Conservation (phyloP, 2,113 vertebrate genomes). For the Poeciliopsis occidentalis region DNA sequence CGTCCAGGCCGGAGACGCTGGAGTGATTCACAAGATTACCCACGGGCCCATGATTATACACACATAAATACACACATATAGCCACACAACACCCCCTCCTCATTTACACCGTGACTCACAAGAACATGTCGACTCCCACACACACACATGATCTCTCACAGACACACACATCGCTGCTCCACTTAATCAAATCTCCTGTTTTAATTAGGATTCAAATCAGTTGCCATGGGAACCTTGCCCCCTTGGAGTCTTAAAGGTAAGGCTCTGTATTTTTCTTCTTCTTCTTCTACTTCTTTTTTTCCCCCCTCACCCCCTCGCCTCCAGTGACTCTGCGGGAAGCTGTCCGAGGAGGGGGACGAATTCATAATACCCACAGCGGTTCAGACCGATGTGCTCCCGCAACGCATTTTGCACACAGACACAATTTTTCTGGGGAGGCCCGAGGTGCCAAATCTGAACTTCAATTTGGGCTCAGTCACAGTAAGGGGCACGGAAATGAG, state of each 20-base stretch:
- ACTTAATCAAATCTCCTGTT: slow-evolving; percentile 79
- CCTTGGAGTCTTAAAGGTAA: slow-evolving; percentile 66
- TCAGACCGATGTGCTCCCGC: slow-evolving; percentile 58
- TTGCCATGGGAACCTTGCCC: slow-evolving; percentile 77
- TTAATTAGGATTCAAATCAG: slow-evolving; percentile 79
- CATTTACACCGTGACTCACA: slow-evolving; percentile 60
- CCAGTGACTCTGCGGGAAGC: slow-evolving; percentile 46
- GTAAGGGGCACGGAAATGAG: slow-evolving; percentile 25
- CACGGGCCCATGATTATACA: too few species aligned
- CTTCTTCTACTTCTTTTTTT: too few species aligned
- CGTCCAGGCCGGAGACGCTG: slow-evolving; percentile 32
- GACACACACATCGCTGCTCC: slow-evolving; percentile 44
- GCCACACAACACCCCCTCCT: slow-evolving; percentile 50
- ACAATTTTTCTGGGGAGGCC: slow-evolving; percentile 43
- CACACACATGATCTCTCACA: slow-evolving; percentile 34
- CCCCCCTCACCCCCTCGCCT: slow-evolving; percentile 19
- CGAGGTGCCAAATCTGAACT: slow-evolving; percentile 52
- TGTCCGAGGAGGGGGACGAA: slow-evolving; percentile 50
- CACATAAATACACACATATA: too few species aligned
- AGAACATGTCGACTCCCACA: slow-evolving; percentile 52
- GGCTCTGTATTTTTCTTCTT: too few species aligned
- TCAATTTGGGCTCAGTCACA: slow-evolving; percentile 53
- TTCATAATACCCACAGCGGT: slow-evolving; percentile 61
- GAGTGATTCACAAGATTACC: slow-evolving; percentile 64
- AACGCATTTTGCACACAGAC: slow-evolving; percentile 49